phyloP scores from a whole-genome alignment of 2,113 vertebrate genomes.

The Amia ocellicauda region DNA sequence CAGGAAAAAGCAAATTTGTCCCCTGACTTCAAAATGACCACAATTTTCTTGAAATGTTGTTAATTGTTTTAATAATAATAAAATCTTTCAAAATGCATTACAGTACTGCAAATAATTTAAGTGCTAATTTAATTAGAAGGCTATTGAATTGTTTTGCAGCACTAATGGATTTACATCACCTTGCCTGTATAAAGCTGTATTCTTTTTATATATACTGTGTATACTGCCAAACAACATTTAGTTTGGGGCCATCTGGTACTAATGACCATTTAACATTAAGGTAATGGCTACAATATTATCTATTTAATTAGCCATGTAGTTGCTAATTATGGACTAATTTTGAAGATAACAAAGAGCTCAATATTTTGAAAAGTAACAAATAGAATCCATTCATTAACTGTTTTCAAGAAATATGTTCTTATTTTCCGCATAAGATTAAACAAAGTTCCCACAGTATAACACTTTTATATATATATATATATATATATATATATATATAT shows the following conservation, averaged over 20 bases:
- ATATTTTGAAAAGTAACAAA: no score
- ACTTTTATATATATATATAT: no score
- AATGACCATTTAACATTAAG: constrained; percentile 64
- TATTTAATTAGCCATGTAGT: no score
- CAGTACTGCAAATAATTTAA: constrained; percentile 40
- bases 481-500: no score
- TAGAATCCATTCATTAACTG: no score
- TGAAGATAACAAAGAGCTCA: no score
- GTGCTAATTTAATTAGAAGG: constrained; percentile 34
- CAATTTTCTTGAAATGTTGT: not conserved
- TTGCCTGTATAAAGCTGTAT: constrained; percentile 39
- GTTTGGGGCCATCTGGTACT: constrained; percentile 54
- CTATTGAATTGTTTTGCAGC: constrained; percentile 50
- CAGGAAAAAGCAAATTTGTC: no score
- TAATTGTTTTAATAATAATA: not conserved
- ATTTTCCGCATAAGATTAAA: no score
- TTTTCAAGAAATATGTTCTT: no score
- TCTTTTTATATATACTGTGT: constrained; percentile 35
- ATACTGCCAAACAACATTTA: constrained; percentile 44
- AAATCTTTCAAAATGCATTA: not conserved
- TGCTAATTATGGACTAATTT: no score
- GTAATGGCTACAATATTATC: constrained; percentile 63
- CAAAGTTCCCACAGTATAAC: no score
- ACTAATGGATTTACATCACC: constrained; percentile 49
- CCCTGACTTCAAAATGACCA: not conserved